Evolutionary conservation across 2,888 invertebrate genomes (phyloP).

Genomic region (Protodeltote pygarga): DNA sequence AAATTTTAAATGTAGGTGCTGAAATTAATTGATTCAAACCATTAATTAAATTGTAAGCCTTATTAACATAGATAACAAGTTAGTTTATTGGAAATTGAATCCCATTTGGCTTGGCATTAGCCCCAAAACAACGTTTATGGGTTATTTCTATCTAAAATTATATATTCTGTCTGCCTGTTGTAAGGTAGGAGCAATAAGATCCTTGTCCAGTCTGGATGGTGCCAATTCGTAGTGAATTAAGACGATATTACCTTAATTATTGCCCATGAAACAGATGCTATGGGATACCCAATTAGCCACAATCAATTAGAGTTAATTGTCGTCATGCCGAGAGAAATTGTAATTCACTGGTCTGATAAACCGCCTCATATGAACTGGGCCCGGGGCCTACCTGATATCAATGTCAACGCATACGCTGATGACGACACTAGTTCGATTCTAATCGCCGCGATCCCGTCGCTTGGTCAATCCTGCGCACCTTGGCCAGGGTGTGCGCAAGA

Average conservation of each 20-base stretch:
- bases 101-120: too few relatives aligned
- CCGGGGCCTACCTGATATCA: conserved; percentile 1
- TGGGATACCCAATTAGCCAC: too few relatives aligned
- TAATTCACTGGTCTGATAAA: too few relatives aligned
- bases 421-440: conserved; percentile 32
- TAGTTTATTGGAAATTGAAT: background rate
- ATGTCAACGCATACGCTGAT: conserved; percentile 10
- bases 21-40: conserved; percentile 24
- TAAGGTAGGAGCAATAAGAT: too few relatives aligned
- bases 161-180: background rate
- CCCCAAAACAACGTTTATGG: too few relatives aligned
- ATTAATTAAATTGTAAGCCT: conserved; percentile 1
- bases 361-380: conserved; percentile 5
- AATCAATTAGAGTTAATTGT: too few relatives aligned
- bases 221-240: too few relatives aligned
- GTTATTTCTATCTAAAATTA: too few relatives aligned
- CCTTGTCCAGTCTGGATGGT: too few relatives aligned
- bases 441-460: conserved; percentile 11
- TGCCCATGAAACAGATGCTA: too few relatives aligned
- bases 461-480: conserved; percentile 9
- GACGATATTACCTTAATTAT: too few relatives aligned
- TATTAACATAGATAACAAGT: conserved; percentile 31
- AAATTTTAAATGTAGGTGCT: conserved; percentile 1
- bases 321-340: too few relatives aligned
- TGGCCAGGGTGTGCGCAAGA: conserved; percentile 13